Conservation (phyloP, 2,888 invertebrate genomes). For the Octonoba sinensis region DNA sequence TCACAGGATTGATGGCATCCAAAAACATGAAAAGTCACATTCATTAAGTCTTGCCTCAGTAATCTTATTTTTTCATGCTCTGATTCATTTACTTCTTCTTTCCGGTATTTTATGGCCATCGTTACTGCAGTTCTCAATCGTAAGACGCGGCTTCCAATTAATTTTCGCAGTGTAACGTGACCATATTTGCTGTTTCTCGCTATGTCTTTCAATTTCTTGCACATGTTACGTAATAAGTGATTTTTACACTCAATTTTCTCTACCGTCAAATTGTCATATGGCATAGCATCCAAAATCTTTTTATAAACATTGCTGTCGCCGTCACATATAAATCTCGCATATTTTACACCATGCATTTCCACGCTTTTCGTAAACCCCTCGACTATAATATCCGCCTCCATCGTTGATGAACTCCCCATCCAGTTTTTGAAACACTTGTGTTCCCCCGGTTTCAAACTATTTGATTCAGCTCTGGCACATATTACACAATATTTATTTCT, state of each 20-base stretch:
- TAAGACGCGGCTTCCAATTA: too few species aligned
- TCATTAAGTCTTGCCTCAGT: too few species aligned
- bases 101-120: too few species aligned
- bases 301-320: constrained; percentile 63
- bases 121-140: too few species aligned
- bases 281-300: constrained; percentile 37
- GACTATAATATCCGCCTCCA: constrained; percentile 63
- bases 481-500: constrained; percentile 57
- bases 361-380: constrained; percentile 64
- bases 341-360: constrained; percentile 53
- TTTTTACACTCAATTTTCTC: constrained; percentile 65
- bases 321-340: constrained; percentile 62
- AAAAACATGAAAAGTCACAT: too few species aligned
- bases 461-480: constrained; percentile 17
- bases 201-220: constrained; percentile 17
- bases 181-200: neutral
- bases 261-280: constrained; percentile 39
- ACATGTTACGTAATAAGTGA: constrained; percentile 49
- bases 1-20: too few species aligned
- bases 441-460: neutral
- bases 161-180: neutral
- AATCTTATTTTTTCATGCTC: too few species aligned
- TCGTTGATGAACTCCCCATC: constrained; percentile 59
- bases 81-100: too few species aligned
- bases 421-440: constrained; percentile 65